Conservation (phyloP, 2,113 vertebrate genomes). For the Myiozetetes cayanensis region DNA sequence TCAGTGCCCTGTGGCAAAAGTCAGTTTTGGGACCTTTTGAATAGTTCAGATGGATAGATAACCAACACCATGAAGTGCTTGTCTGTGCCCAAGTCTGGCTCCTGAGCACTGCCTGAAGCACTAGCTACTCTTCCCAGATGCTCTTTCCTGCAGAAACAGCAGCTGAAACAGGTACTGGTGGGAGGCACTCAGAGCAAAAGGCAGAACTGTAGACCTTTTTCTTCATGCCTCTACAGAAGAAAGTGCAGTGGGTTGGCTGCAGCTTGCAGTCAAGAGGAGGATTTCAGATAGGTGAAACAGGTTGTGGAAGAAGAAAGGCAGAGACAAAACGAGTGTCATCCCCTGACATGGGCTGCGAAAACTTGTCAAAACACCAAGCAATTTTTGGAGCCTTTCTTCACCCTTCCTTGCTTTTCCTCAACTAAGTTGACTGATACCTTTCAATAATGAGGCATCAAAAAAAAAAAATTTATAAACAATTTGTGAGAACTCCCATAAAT, state of each 20-base stretch:
- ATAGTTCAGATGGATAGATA: not conserved
- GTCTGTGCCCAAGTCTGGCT: not conserved
- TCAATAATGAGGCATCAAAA: not conserved
- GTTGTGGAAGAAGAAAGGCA: not conserved
- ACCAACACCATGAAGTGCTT: not conserved
- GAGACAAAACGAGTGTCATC: not conserved
- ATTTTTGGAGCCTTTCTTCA: not conserved
- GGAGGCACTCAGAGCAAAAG: not conserved
- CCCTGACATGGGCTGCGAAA: not conserved
- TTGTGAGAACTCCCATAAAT: not conserved
- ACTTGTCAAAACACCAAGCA: not conserved
- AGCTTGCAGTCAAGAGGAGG: not conserved
- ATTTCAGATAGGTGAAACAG: not conserved
- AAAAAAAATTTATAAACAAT: not conserved
- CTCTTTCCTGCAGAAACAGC: not conserved
- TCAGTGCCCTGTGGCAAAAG: not conserved
- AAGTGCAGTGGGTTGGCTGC: not conserved
- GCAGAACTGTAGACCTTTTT: not conserved
- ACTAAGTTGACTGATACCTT: not conserved
- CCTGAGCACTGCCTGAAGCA: not conserved
- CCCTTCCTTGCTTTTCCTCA: not conserved
- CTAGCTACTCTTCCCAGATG: not conserved
- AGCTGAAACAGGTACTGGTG: not conserved
- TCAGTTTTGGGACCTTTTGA: not conserved
- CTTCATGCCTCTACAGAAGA: not conserved